phyloP scores from a whole-genome alignment of 2,797 vertebrate genomes.

The Tauraco hartlaubi region DNA sequence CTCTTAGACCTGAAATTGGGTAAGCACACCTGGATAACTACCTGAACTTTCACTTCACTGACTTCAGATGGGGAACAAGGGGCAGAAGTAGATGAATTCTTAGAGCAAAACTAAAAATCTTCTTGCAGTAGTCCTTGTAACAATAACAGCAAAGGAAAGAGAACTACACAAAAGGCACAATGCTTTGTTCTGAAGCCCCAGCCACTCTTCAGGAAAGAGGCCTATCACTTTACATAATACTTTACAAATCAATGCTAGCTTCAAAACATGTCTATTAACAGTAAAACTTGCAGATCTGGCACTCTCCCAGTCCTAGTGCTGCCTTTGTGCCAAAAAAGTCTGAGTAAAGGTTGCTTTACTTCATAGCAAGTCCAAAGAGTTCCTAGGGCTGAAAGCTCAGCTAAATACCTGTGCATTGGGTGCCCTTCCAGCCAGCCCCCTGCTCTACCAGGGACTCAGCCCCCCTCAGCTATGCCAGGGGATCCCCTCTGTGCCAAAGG shows the following conservation, averaged over 20 bases:
- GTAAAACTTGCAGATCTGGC: neutral
- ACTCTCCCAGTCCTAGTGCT: neutral
- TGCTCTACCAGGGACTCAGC: neutral
- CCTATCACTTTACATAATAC: neutral
- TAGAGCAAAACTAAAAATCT: neutral
- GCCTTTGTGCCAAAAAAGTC: neutral
- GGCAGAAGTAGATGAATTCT: neutral
- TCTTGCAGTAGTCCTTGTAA: neutral
- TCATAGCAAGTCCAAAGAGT: neutral
- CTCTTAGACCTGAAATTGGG: neutral
- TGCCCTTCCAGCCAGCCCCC: neutral
- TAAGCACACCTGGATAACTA: neutral
- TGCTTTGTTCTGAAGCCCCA: neutral
- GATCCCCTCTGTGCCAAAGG: neutral
- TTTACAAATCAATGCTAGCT: conserved; percentile 5
- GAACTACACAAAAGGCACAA: neutral
- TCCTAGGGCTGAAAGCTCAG: neutral
- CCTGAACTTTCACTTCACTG: neutral
- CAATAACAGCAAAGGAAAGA: neutral
- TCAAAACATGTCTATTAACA: conserved; percentile 9
- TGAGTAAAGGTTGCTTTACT: neutral
- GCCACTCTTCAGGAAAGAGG: neutral
- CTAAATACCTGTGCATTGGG: neutral
- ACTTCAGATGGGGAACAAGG: neutral
- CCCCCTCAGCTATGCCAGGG: neutral